Evolutionary conservation across 2,113 vertebrate species (phyloP).

Genomic region (Thomomys bottae): DNA sequence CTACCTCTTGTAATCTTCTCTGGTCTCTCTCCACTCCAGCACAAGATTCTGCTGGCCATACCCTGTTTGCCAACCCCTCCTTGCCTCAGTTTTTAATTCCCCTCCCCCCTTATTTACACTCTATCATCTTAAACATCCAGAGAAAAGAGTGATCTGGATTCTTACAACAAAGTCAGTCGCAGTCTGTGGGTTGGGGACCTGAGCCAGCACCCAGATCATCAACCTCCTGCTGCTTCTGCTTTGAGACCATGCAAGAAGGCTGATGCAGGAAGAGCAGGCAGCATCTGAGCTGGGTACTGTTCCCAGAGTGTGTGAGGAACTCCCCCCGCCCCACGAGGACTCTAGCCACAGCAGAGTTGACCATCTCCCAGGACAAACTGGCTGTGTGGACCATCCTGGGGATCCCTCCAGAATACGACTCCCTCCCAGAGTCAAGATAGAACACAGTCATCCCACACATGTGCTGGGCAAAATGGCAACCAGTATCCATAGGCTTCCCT

Average conservation of each 20-base stretch:
- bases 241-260: neutral
- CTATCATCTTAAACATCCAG: neutral
- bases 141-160: constrained; percentile 32
- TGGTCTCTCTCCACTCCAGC: neutral
- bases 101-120: neutral
- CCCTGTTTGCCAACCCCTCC: neutral
- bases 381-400: neutral
- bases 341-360: neutral
- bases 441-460: neutral
- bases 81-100: constrained; percentile 31
- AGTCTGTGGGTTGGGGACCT: neutral
- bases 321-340: neutral
- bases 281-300: neutral
- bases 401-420: neutral
- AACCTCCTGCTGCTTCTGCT: constrained; percentile 38
- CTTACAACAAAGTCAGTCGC: neutral
- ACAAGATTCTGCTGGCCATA: neutral
- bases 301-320: neutral
- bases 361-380: neutral
- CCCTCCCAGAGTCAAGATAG: neutral
- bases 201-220: neutral
- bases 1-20: constrained; percentile 7
- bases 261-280: neutral
- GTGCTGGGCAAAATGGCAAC: neutral
- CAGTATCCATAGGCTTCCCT: neutral